A percentile compares a stretch with the other conserved stretches of the same genome.
These are phyloP conservation scores for Vannuccia rotundouncinata DNA, from an alignment of 2,888 invertebrate genomes.

Conservation along the genomic window DNA sequence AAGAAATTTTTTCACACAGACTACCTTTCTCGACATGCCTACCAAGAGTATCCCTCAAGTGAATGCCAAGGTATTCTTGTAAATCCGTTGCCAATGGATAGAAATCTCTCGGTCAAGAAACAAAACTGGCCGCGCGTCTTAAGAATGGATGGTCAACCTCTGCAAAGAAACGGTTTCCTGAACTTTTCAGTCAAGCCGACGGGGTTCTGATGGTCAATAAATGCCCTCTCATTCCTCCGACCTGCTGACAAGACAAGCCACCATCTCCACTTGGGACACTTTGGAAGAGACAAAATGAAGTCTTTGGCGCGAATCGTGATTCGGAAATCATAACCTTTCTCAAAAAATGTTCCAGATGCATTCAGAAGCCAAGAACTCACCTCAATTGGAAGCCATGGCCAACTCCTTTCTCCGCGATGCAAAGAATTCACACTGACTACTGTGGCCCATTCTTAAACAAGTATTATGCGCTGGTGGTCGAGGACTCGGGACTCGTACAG, in stretches of 20 bases:
- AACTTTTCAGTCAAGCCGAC: not conserved
- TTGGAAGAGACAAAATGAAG: not conserved
- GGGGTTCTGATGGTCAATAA: not conserved
- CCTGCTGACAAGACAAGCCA: not conserved
- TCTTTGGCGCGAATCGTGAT: too few relatives aligned
- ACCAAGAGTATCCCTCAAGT: not conserved
- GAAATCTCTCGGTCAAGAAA: not conserved
- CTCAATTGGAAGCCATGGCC: not conserved
- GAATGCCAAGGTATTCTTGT: too few relatives aligned
- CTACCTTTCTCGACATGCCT: not conserved
- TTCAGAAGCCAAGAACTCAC: not conserved
- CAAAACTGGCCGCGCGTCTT: not conserved
- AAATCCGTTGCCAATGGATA: not conserved
- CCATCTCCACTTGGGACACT: too few relatives aligned
- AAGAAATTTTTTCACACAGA: not conserved
- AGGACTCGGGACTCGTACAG: not conserved
- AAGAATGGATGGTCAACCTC: not conserved
- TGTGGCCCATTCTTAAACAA: not conserved
- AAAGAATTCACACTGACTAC: not conserved
- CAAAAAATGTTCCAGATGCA: too few relatives aligned
- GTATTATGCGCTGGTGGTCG: not conserved
- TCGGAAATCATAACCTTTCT: too few relatives aligned
- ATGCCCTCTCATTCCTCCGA: not conserved
- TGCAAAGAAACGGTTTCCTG: not conserved
- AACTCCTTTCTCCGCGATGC: not conserved